These are phyloP conservation scores for Saccostrea echinata DNA, from an alignment of 1,140 invertebrate genomes.

Conservation along the genomic window DNA sequence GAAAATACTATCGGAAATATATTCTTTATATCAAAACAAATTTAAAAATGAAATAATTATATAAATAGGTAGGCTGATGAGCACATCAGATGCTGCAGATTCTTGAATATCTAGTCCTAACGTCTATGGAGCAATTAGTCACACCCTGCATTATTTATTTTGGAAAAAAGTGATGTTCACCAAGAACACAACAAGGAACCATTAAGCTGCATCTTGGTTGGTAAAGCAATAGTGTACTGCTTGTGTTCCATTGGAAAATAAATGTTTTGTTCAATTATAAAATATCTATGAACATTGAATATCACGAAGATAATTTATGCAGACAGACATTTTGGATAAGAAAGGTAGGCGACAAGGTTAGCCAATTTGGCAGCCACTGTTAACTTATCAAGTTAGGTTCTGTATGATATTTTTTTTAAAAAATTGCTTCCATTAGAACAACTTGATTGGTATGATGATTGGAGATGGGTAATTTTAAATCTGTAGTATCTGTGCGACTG, in stretches of 20 bases:
- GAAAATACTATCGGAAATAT: too few species aligned
- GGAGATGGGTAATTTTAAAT: too few species aligned
- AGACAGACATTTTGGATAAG: slow-evolving; percentile 27
- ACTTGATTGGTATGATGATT: too few species aligned
- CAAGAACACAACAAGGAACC: neutral
- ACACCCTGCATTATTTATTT: neutral
- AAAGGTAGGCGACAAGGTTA: slow-evolving; percentile 38
- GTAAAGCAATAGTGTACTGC: neutral
- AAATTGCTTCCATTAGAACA: neutral
- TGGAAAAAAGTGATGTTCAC: neutral
- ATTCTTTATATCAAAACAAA: too few species aligned
- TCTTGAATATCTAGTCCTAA: neutral
- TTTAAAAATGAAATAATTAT: too few species aligned
- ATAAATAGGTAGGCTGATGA: too few species aligned
- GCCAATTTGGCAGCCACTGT: slow-evolving; percentile 33
- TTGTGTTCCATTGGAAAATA: too few species aligned
- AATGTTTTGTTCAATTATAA: too few species aligned
- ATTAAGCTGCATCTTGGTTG: neutral
- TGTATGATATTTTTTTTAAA: neutral
- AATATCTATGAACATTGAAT: neutral
- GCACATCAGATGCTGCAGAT: neutral
- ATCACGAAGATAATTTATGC: slow-evolving; percentile 20
- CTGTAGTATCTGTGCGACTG: too few species aligned
- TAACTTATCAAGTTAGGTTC: neutral
- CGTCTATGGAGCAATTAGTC: neutral